These are phyloP conservation scores for Hemibagrus guttatus DNA, from an alignment of 2,797 vertebrate species.

Conservation along the genomic window DNA sequence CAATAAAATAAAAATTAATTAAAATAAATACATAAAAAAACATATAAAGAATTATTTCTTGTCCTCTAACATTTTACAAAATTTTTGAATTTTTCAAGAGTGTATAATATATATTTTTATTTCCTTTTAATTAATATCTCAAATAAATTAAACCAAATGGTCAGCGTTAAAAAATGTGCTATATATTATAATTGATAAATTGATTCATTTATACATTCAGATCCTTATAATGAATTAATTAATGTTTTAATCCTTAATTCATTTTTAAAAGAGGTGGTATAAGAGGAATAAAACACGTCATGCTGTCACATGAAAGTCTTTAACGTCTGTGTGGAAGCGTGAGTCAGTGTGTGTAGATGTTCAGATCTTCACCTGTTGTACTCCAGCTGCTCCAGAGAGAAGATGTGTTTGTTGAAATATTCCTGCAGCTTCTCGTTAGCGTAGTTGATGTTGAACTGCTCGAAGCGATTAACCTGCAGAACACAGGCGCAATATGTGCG, in stretches of 20 bases:
- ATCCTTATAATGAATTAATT: background rate
- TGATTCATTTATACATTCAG: background rate
- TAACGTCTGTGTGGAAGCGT: background rate
- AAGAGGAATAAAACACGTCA: background rate
- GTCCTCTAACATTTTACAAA: background rate
- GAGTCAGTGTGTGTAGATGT: background rate
- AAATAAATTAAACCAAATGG: background rate
- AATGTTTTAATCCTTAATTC: background rate
- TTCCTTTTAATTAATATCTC: background rate
- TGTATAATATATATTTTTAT: background rate
- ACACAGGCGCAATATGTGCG: background rate
- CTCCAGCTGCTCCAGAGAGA: constrained; percentile 90
- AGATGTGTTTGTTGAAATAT: constrained; percentile 94
- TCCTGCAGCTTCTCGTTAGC: constrained; percentile 93
- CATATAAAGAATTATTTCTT: background rate
- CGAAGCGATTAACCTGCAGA: constrained; percentile 82
- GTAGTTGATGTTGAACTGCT: constrained; percentile 93
- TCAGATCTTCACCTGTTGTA: constrained; percentile 79
- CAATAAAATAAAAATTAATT: no score
- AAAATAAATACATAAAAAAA: no score
- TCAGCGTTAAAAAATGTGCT: background rate
- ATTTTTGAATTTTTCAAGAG: no score
- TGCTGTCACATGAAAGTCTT: background rate
- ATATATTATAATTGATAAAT: no score
- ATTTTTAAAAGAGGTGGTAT: background rate